Percentiles rank a stretch among this genome's conserved stretches.
These are phyloP conservation scores for Lanius collurio DNA, from an alignment of 2,113 vertebrate species.

Conservation along the genomic window DNA sequence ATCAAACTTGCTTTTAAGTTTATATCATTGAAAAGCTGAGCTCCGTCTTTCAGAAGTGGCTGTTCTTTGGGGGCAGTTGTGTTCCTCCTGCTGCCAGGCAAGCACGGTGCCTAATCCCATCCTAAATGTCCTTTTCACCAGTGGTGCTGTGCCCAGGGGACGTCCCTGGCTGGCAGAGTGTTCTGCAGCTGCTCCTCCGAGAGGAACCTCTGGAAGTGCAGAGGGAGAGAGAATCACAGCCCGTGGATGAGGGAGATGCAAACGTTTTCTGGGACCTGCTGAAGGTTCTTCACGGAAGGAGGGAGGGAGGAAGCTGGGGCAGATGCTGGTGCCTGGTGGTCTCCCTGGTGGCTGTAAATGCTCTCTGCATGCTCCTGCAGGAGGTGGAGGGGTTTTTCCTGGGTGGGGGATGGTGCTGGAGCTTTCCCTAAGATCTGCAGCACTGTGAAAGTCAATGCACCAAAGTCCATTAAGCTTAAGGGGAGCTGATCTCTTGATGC, in stretches of 20 bases:
- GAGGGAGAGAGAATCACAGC: neutral
- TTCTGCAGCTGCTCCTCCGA: neutral
- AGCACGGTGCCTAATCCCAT: rapidly evolving
- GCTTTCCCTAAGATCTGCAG: neutral
- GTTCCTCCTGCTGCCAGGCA: neutral
- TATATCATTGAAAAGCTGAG: neutral
- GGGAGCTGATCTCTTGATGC: neutral
- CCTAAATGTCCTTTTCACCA: neutral
- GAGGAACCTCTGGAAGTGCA: neutral
- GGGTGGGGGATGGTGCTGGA: neutral
- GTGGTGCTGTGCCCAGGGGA: neutral
- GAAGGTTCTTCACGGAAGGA: neutral
- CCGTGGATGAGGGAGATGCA: neutral
- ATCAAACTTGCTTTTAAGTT: neutral
- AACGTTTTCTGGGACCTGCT: neutral
- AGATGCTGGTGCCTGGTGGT: rapidly evolving
- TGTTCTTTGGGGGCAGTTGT: neutral
- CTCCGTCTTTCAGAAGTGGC: neutral
- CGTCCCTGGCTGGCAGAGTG: neutral
- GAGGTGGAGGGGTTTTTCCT: neutral
- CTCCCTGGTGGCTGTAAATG: neutral
- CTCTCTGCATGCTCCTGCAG: neutral
- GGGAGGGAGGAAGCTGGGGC: neutral
- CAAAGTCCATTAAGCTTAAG: neutral
- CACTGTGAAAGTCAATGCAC: rapidly evolving